These are phyloP conservation scores for Bombus breviceps DNA, from an alignment of 1,140 invertebrate species.

Conservation along the genomic window DNA sequence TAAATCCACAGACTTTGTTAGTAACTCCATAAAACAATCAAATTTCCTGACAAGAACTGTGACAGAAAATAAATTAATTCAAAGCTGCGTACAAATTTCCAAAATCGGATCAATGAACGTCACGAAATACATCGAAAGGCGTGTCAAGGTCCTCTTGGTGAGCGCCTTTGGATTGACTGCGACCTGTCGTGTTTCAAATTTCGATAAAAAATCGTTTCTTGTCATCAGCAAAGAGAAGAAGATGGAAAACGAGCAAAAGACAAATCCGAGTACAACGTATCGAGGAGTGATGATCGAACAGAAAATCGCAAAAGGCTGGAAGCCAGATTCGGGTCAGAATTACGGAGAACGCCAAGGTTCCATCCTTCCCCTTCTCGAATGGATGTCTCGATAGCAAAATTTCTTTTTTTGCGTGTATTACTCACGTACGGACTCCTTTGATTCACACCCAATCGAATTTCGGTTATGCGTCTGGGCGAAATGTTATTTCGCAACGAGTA, in stretches of 20 bases:
- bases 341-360: conserved; percentile 62
- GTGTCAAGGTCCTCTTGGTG: background rate
- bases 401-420: conserved; percentile 46
- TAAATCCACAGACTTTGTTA: too few species aligned
- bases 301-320: conserved; percentile 10
- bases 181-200: background rate
- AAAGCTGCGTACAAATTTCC: too few species aligned
- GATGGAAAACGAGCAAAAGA: background rate
- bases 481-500: conserved; percentile 52
- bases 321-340: conserved; percentile 55
- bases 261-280: too few species aligned
- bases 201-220: too few species aligned
- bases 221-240: too few species aligned
- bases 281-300: conserved; percentile 2
- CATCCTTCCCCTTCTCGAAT: conserved; percentile 17
- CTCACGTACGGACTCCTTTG: background rate
- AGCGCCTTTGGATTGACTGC: background rate
- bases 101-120: background rate
- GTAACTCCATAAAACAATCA: too few species aligned
- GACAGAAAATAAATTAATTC: too few species aligned
- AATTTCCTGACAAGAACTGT: too few species aligned
- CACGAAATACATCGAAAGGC: background rate
- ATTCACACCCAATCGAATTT: conserved; percentile 56
- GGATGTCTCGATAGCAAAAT: conserved; percentile 11
- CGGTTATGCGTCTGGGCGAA: conserved; percentile 21